Conservation (phyloP, 2,888 invertebrate species). For the Aleiodes alternator region DNA sequence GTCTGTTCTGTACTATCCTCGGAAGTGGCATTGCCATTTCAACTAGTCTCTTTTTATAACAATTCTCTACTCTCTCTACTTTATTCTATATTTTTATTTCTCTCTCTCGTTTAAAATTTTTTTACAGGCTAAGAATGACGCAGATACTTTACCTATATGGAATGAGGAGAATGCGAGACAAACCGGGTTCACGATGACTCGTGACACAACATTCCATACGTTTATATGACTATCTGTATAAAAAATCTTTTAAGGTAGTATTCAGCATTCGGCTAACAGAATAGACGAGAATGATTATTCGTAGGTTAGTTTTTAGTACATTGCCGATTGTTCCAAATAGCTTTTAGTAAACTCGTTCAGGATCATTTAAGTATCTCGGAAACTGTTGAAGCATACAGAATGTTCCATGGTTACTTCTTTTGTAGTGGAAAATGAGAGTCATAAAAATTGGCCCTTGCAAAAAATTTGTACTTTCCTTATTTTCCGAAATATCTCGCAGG, state of each 20-base stretch:
- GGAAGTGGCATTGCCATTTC: slow-evolving; percentile 49
- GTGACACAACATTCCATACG: slow-evolving; percentile 22
- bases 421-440: too few relatives aligned
- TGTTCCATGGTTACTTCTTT: too few relatives aligned
- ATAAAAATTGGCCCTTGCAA: too few relatives aligned
- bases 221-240: slow-evolving; percentile 2
- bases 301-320: too few relatives aligned
- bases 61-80: background rate
- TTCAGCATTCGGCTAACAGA: background rate
- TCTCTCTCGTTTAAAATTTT: background rate
- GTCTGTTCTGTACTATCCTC: slow-evolving; percentile 45
- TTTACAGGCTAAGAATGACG: slow-evolving; percentile 6
- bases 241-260: background rate
- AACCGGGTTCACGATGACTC: slow-evolving; percentile 35
- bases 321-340: too few relatives aligned
- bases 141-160: slow-evolving; percentile 36
- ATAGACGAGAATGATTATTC: background rate
- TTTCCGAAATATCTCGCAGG: too few relatives aligned
- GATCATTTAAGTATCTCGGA: too few relatives aligned
- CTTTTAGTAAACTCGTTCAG: too few relatives aligned
- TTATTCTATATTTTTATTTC: background rate
- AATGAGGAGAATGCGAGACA: slow-evolving; percentile 18
- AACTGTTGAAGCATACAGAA: too few relatives aligned
- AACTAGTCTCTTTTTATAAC: slow-evolving; percentile 11
- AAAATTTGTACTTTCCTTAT: too few relatives aligned